These are phyloP conservation scores for Betta splendens DNA, from an alignment of 2,797 vertebrate genomes.

Conservation along the genomic window DNA sequence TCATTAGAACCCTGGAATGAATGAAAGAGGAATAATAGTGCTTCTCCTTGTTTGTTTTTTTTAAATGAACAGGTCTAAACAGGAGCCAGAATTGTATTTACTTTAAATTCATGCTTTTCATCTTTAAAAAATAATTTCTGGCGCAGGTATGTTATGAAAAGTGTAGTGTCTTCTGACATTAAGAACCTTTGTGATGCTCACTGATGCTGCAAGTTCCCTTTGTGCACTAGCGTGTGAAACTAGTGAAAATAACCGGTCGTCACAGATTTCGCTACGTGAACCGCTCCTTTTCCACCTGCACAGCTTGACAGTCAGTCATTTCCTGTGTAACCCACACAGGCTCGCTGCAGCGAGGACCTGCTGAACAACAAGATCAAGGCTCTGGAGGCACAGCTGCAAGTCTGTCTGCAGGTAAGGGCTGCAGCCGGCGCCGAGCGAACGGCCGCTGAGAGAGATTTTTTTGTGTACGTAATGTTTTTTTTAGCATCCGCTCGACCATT, in stretches of 20 bases:
- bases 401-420: conserved; percentile 88
- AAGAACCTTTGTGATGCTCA: conserved; percentile 16
- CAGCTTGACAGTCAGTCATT: conserved; percentile 61
- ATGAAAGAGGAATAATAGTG: conserved; percentile 13
- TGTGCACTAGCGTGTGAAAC: conserved; percentile 28
- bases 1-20: conserved; percentile 23
- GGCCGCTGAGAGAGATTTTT: not conserved
- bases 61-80: not conserved
- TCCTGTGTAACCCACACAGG: conserved; percentile 85
- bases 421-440: conserved; percentile 9
- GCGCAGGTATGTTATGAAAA: conserved; percentile 32
- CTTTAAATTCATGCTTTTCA: conserved; percentile 6
- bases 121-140: conserved; percentile 18
- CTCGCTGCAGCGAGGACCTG: conserved; percentile 90
- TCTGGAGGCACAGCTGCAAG: conserved; percentile 90
- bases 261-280: conserved; percentile 40
- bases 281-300: conserved; percentile 52
- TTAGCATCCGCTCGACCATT: not conserved
- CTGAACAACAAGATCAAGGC: conserved; percentile 87
- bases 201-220: conserved; percentile 29
- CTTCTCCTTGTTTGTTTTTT: conserved; percentile 1
- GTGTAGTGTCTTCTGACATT: not conserved
- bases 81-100: not conserved
- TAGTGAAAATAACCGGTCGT: conserved; percentile 20
- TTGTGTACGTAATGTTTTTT: not conserved